Base-by-base conservation (phyloP, 2,113 vertebrate species). In the Telmatochromis sp. region DNA sequence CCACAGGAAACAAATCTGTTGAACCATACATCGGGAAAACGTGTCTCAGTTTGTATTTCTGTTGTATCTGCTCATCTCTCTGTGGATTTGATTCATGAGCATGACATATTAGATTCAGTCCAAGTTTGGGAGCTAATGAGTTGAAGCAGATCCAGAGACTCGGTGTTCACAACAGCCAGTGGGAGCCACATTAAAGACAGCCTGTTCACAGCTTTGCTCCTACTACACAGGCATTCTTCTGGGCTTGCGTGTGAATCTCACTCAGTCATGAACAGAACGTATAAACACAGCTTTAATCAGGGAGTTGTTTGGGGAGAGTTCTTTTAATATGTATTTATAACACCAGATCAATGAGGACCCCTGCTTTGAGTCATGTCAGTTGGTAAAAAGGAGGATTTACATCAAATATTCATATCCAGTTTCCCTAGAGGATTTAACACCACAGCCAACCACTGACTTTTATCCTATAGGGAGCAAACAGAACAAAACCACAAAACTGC, bases 91-190 rank as follows among this genome's bases (percentile, higher is more conserved):
- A 95, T 96, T 94, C 92, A 94, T 93, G 83, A 86, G 91, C 94
- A 45, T 55, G 95, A 93, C 93, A 63, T 93, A 94, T 92, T 19
- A 85, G 93, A 92, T 57, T 82, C 90, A 23, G 93, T 95, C 96
- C 96, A 95, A 94, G 95, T 96, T 95, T 82, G 90, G 85, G 94
- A 95, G 92, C 95, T 93, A 97, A 97, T 94, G 96, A 96, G 94
- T 90, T 94, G 96, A 95, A 96, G 94, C 92, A 93, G 95, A 94
- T 92, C 58, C 90, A 96, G 89, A 88, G 85, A 91, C 92, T 93
- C 73, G 42, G 91, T 92, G 88, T 87, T 92, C 91, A 91, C 91
- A 89, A 81, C 78, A 92, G 89, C 92, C 91, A 85, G 79, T 87
- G 86, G 91, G 85, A 92, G 86, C 80, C 83, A 91, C 92, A 93